phyloP scores from a whole-genome alignment of 2,797 vertebrate species.

The Enteromius afrohamiltoni region DNA sequence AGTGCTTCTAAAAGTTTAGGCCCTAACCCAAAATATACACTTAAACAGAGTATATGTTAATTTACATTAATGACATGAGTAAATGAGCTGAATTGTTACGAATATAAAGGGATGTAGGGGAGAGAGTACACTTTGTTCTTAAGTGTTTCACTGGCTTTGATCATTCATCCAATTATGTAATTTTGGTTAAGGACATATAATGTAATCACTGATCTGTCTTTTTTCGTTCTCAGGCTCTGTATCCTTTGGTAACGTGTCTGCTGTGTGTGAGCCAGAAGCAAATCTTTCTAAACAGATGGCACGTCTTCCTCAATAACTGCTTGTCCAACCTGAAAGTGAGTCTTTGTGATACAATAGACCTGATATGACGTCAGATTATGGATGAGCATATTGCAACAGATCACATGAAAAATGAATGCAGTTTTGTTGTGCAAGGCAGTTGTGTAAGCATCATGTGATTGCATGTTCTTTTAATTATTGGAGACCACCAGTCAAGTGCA shows the following conservation, averaged over 20 bases:
- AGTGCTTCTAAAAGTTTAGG: background rate
- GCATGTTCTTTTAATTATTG: constrained; percentile 18
- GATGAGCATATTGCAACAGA: background rate
- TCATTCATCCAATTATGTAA: background rate
- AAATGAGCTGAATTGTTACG: background rate
- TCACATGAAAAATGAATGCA: background rate
- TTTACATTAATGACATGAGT: background rate
- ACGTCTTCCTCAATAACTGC: constrained; percentile 98
- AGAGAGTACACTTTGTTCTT: background rate
- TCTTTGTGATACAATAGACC: constrained; percentile 10
- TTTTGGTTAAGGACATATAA: constrained; percentile 7
- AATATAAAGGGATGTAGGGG: background rate
- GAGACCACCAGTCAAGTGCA: constrained; percentile 25
- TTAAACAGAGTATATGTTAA: background rate
- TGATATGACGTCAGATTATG: background rate
- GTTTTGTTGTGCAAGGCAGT: constrained; percentile 16
- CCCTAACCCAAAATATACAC: background rate
- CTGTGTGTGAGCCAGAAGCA: constrained; percentile 99
- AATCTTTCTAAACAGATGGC: constrained; percentile 96
- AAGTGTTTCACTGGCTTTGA: background rate
- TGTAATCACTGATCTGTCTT: constrained; percentile 7
- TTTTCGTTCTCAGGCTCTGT: constrained; percentile 85
- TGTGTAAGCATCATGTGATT: constrained; percentile 33
- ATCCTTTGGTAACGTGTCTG: constrained; percentile 97
- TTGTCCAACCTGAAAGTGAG: constrained; percentile 97